A percentile compares a stretch with the other conserved stretches of the same genome.
Evolutionary conservation across 2,888 invertebrate species (phyloP).

Genomic region (Drosophila paramelanica): DNA sequence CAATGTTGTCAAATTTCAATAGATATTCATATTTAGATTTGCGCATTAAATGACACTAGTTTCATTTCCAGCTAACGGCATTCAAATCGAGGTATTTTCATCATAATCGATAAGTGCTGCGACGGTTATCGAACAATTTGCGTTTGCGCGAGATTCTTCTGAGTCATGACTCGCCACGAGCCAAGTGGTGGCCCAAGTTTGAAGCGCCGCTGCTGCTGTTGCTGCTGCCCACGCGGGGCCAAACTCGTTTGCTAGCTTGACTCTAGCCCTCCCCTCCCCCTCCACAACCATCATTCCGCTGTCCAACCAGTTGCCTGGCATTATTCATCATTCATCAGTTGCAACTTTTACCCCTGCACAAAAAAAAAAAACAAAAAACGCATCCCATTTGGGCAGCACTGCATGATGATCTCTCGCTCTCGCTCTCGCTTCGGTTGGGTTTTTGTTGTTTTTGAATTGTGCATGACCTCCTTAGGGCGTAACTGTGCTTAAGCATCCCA

Average conservation of each 20-base stretch:
- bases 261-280: conserved; percentile 1
- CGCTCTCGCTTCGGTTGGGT: background rate
- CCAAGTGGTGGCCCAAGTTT: conserved; percentile 50
- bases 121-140: conserved; percentile 26
- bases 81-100: background rate
- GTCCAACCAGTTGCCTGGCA: conserved; percentile 12
- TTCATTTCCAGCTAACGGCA: background rate
- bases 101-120: conserved; percentile 36
- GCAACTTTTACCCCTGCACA: conserved; percentile 55
- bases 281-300: background rate
- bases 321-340: conserved; percentile 48
- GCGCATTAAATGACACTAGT: background rate
- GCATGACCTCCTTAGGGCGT: conserved; percentile 76
- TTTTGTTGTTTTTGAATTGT: conserved; percentile 12
- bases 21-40: too few species aligned
- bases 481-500: conserved; percentile 72
- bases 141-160: conserved; percentile 29
- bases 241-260: conserved; percentile 51
- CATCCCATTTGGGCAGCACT: conserved; percentile 44
- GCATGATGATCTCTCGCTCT: conserved; percentile 3
- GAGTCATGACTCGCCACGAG: conserved; percentile 75
- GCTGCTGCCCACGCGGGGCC: conserved; percentile 46
- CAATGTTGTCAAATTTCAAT: background rate
- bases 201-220: conserved; percentile 16
- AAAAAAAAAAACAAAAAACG: conserved; percentile 29